phyloP scores from a whole-genome alignment of 2,113 vertebrate species.

The Euleptes europaea region DNA sequence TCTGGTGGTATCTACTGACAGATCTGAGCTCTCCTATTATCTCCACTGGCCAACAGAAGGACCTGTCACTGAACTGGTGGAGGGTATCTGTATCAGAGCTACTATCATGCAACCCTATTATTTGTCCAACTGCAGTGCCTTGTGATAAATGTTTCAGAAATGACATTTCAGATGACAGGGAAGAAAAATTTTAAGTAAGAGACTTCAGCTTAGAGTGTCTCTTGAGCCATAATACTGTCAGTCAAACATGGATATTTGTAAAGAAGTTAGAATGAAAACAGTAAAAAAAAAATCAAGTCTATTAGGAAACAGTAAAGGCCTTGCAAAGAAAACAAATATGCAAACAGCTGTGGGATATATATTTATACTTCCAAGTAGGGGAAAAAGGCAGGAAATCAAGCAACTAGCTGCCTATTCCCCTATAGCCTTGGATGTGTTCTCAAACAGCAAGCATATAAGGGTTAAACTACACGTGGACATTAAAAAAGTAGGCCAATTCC shows the following conservation, averaged over 20 bases:
- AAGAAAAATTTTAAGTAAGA: conserved; percentile 64
- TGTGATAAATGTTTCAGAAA: conserved; percentile 71
- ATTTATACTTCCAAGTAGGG: conserved; percentile 32
- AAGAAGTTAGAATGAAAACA: conserved; percentile 20
- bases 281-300: conserved; percentile 41
- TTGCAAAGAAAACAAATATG: conserved; percentile 12
- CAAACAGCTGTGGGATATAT: neutral
- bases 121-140: conserved; percentile 62
- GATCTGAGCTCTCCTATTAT: conserved; percentile 60
- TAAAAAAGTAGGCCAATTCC: too few species aligned
- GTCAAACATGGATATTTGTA: conserved; percentile 41
- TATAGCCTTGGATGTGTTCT: neutral
- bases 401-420: neutral
- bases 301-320: conserved; percentile 19
- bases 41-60: conserved; percentile 62
- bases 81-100: conserved; percentile 47
- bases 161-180: conserved; percentile 69
- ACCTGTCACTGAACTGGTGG: conserved; percentile 49
- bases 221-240: conserved; percentile 54
- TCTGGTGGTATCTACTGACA: conserved; percentile 31
- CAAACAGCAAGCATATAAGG: too few species aligned
- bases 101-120: conserved; percentile 52
- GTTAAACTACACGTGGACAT: too few species aligned
- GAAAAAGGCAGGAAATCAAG: neutral
- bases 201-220: conserved; percentile 45